Percentiles rank a stretch among this genome's conserved stretches.
Conservation (phyloP, 2,888 invertebrate species). For the Camponotus fellah region DNA sequence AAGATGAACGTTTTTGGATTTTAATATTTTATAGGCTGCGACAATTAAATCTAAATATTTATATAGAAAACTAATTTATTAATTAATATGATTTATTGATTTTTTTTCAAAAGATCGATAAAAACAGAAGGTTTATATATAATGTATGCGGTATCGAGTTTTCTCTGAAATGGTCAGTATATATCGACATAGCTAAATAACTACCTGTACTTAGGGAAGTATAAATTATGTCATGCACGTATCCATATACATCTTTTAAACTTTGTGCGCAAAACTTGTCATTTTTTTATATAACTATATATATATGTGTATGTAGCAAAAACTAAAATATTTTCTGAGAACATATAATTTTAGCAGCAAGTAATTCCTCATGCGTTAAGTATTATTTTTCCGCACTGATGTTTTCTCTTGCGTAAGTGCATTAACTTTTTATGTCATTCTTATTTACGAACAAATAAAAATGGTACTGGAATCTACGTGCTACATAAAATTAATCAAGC, state of each 20-base stretch:
- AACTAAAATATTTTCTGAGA: background rate
- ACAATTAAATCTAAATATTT: conserved; percentile 16
- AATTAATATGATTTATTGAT: background rate
- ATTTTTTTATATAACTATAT: background rate
- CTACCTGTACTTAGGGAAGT: background rate
- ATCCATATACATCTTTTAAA: background rate
- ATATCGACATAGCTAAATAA: too few relatives aligned
- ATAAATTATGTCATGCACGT: background rate
- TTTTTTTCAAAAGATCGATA: conserved; percentile 1
- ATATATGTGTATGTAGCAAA: background rate
- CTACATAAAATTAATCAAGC: background rate
- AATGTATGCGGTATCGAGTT: background rate
- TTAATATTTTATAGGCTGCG: background rate
- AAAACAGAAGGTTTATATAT: background rate
- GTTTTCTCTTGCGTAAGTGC: background rate
- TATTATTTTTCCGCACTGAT: background rate
- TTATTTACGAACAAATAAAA: background rate
- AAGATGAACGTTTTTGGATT: background rate
- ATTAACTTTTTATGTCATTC: background rate
- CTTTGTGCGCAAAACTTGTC: background rate
- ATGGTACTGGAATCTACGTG: background rate
- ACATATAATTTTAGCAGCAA: background rate
- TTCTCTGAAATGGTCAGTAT: background rate
- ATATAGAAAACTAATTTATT: conserved; percentile 1
- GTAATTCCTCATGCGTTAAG: background rate